Evolutionary conservation across 2,113 vertebrate species (phyloP).

Genomic region (Sebastes schlegelii): DNA sequence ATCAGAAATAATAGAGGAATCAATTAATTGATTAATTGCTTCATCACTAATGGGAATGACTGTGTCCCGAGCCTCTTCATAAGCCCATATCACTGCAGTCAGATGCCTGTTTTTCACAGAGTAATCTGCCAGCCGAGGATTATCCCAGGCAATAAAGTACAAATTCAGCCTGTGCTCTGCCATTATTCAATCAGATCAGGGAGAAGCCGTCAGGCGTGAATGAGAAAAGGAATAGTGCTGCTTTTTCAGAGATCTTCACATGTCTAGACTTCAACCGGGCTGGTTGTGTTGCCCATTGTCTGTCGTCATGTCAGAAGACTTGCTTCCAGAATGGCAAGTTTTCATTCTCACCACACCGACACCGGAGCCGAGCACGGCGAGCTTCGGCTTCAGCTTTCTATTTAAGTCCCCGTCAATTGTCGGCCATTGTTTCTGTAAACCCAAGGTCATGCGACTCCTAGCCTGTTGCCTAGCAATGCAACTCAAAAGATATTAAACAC

Average conservation of each 20-base stretch:
- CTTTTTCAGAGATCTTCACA: neutral
- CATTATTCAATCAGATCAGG: slow-evolving; percentile 47
- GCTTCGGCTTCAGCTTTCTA: slow-evolving; percentile 56
- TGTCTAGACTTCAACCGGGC: neutral
- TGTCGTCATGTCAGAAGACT: slow-evolving; percentile 41
- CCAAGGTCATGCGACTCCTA: slow-evolving; percentile 80
- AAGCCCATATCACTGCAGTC: neutral
- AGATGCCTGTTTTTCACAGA: neutral
- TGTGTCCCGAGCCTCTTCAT: neutral
- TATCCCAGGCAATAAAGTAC: slow-evolving; percentile 25
- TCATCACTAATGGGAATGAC: neutral
- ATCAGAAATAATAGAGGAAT: neutral
- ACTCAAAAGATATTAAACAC: slow-evolving; percentile 83
- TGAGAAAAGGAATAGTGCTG: neutral
- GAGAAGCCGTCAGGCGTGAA: slow-evolving; percentile 1
- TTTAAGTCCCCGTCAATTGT: slow-evolving; percentile 76
- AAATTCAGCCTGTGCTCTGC: neutral
- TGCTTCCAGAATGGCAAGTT: slow-evolving; percentile 31
- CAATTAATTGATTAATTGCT: neutral
- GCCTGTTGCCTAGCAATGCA: slow-evolving; percentile 85
- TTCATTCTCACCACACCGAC: slow-evolving; percentile 39
- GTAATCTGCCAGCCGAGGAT: neutral
- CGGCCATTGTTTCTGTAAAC: slow-evolving; percentile 83
- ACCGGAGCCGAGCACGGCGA: slow-evolving; percentile 36
- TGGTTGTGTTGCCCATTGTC: slow-evolving; percentile 33